Percentiles rank a stretch among this genome's conserved stretches.
Conservation (phyloP, 2,113 vertebrate genomes). For the Nanorana parkeri region DNA sequence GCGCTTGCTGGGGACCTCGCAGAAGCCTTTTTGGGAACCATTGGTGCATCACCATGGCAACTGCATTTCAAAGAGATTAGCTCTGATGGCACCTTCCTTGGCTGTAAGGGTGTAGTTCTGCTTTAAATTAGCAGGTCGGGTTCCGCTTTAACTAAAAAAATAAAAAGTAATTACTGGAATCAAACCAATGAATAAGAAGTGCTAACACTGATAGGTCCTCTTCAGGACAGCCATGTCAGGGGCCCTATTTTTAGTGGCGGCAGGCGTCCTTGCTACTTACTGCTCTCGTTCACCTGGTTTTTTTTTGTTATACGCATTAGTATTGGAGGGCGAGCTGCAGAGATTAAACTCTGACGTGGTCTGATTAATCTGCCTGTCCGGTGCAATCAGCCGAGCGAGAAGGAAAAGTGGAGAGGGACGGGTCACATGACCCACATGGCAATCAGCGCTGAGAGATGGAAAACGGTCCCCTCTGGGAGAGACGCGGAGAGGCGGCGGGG, state of each 20-base stretch:
- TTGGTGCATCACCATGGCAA: no score
- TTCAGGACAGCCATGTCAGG: background rate
- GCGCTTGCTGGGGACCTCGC: no score
- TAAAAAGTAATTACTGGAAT: no score
- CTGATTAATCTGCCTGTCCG: conserved; percentile 36
- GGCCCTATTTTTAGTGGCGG: background rate
- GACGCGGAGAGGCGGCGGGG: background rate
- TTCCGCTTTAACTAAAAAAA: no score
- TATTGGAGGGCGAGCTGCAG: conserved; percentile 45
- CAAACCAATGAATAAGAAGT: no score
- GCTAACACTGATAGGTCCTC: background rate
- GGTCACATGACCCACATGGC: conserved; percentile 41
- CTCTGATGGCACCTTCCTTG: no score
- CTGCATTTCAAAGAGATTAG: no score
- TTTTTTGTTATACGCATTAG: conserved; percentile 38
- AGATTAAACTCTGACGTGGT: conserved; percentile 26
- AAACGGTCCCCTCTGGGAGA: conserved; percentile 11
- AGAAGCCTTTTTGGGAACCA: no score
- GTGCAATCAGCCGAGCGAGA: conserved; percentile 48
- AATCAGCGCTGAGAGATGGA: conserved; percentile 10
- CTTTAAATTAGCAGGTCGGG: no score
- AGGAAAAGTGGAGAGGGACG: conserved; percentile 28
- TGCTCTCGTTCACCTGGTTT: background rate
- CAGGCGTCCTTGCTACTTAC: background rate
- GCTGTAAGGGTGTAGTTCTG: no score